Base-by-base conservation (phyloP, 2,888 invertebrate species). In the Campaea margaritaria region DNA sequence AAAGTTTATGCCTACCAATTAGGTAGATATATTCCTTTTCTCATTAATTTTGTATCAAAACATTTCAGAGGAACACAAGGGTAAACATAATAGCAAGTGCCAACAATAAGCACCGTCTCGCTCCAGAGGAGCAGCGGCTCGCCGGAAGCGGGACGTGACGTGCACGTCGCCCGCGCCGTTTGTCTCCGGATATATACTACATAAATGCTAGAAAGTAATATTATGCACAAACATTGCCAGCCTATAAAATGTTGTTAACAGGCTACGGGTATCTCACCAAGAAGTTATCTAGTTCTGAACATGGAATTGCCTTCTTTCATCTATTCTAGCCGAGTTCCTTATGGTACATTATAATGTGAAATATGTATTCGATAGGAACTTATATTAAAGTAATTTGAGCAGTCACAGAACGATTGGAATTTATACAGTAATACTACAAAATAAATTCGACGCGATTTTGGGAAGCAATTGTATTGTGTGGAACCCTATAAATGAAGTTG, bases 141-240 rank as follows among this genome's bases (percentile, higher is more conserved):
- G 81, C 81, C 83, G 83, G 86, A 87, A 84, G 82, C 79, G 65
- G 69, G 62, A 49, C 74, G 74, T 77, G 78, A 81, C 83, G 82
- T 83, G 83, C 76, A 67, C 75, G 67, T 65, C 64, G 67, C 68
- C 68, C 69, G 71, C 74, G 66, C 73, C 71, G 64, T 70, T 72
- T 74, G 70, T 72, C 72, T 66, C 70, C 48, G 52, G 28, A 21
- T 21, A 21, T 45, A 41, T 39, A 53, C 53, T 31, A 59, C 69
- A 77, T 78, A 74, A 74, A 76, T 75, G 75, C 70, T 74, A 75
- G 81, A 82, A 82, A 82, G 76, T 74, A 73, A 69, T 72, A 13
- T 44, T 52, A 53, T 53, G 47, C 51, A 42, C 12, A 52, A 34
- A 43, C 42, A 41, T 12, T 50, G 45, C 31, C 36, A 12, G 36